Conservation (phyloP, 2,888 invertebrate genomes). For the Choreutis nemorana region DNA sequence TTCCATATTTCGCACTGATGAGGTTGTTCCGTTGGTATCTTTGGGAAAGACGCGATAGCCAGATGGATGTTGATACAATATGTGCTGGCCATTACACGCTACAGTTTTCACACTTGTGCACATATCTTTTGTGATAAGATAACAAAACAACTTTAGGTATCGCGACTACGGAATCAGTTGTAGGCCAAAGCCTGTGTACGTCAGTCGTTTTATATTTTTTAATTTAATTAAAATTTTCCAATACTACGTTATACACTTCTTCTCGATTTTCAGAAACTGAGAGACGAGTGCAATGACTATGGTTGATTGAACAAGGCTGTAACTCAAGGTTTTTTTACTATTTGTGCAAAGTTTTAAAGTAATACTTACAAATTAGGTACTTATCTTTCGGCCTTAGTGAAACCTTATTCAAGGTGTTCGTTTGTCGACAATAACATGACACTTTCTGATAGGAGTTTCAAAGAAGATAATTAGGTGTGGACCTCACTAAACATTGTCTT, state of each 20-base stretch:
- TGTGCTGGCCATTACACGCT: slow-evolving; percentile 48
- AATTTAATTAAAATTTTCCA: background rate
- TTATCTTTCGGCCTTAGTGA: too few species aligned
- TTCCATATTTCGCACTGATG: slow-evolving; percentile 42
- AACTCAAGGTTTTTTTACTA: slow-evolving; percentile 18
- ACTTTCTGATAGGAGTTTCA: too few species aligned
- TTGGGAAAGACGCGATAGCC: slow-evolving; percentile 25
- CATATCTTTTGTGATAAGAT: slow-evolving; percentile 58
- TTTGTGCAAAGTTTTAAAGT: slow-evolving; percentile 10
- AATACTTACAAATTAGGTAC: too few species aligned
- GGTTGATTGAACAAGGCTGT: slow-evolving; percentile 23
- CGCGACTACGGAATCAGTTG: slow-evolving; percentile 16
- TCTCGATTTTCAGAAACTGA: too few species aligned
- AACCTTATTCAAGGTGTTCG: too few species aligned
- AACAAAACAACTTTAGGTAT: slow-evolving; percentile 22
- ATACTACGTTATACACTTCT: too few species aligned
- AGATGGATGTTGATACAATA: slow-evolving; percentile 36
- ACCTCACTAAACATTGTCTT: too few species aligned
- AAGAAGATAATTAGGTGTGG: too few species aligned
- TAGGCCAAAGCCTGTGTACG: slow-evolving; percentile 17
- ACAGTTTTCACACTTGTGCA: slow-evolving; percentile 52
- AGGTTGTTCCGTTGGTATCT: slow-evolving; percentile 21
- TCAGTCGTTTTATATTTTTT: slow-evolving; percentile 14
- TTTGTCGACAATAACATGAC: too few species aligned
- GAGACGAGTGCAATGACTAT: too few species aligned